Evolutionary conservation across 2,888 invertebrate species (phyloP).

Genomic region (Marasmarcha lunaedactyla): DNA sequence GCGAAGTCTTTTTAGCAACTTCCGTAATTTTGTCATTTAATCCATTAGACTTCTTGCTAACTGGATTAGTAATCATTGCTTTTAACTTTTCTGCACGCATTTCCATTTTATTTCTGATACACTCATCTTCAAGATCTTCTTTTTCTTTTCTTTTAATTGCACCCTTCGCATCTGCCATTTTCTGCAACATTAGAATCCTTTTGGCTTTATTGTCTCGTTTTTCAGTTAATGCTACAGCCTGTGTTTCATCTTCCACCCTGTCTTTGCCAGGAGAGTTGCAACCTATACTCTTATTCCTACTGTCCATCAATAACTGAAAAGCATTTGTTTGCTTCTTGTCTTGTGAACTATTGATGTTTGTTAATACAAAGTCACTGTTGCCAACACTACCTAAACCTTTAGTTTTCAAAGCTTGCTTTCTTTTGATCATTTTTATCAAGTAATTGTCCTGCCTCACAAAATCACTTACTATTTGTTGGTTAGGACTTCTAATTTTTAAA

Average conservation of each 20-base stretch:
- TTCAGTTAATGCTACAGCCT: slow-evolving; percentile 27
- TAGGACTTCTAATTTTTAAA: slow-evolving; percentile 41
- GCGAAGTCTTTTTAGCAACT: slow-evolving; percentile 6
- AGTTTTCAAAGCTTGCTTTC: slow-evolving; percentile 20
- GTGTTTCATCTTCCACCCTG: slow-evolving; percentile 24
- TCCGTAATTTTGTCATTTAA: slow-evolving; percentile 7
- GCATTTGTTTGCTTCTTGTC: slow-evolving; percentile 61
- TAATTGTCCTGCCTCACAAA: slow-evolving; percentile 34
- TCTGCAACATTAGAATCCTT: slow-evolving; percentile 65
- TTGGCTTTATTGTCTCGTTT: slow-evolving; percentile 44
- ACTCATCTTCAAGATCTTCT: slow-evolving; percentile 66
- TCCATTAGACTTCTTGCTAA: slow-evolving; percentile 16
- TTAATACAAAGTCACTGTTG: slow-evolving; percentile 9
- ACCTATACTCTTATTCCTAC: slow-evolving; percentile 73
- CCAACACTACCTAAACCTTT: slow-evolving; percentile 8
- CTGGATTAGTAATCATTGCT: slow-evolving; percentile 41
- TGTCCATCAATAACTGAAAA: slow-evolving; percentile 76
- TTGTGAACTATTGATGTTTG: slow-evolving; percentile 19
- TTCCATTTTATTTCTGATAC: slow-evolving; percentile 69
- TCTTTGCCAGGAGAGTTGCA: slow-evolving; percentile 74
- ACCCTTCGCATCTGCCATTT: slow-evolving; percentile 75
- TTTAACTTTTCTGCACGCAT: slow-evolving; percentile 72
- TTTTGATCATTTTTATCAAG: slow-evolving; percentile 45
- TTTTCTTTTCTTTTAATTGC: slow-evolving; percentile 68
- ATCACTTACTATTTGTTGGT: slow-evolving; percentile 17